Evolutionary conservation across 2,888 invertebrate genomes (phyloP).

Genomic region (Tiliacea citrago): DNA sequence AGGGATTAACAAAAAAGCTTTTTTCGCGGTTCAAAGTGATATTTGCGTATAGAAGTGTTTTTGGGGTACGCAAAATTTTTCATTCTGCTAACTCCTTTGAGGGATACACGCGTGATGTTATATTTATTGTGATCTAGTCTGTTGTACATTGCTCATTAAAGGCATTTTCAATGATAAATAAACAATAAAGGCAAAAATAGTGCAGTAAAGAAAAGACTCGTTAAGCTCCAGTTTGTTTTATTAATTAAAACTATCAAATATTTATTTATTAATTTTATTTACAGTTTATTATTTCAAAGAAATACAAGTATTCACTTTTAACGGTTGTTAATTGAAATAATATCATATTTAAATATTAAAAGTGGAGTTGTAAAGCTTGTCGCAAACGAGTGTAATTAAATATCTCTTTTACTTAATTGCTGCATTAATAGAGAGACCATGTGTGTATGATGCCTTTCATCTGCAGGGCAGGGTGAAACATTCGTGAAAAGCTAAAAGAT

Average conservation of each 20-base stretch:
- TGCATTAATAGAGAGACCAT: conserved; percentile 44
- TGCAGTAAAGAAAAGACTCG: background rate
- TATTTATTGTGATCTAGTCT: background rate
- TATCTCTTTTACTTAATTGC: conserved; percentile 54
- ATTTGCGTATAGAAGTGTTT: conserved; percentile 2
- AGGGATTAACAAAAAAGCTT: conserved; percentile 10
- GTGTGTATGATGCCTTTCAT: conserved; percentile 53
- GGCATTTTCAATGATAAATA: background rate
- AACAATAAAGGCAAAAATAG: background rate
- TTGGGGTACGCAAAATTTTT: background rate
- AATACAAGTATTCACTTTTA: background rate
- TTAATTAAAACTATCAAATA: conserved; percentile 2
- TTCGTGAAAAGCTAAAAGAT: conserved; percentile 18
- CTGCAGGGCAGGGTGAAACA: conserved; percentile 20
- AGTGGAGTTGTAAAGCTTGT: conserved; percentile 23
- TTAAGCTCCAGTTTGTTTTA: background rate
- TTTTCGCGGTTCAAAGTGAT: background rate
- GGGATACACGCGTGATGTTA: too few species aligned
- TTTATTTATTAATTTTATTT: background rate
- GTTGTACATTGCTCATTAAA: background rate
- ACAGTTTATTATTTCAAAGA: conserved; percentile 14
- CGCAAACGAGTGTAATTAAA: conserved; percentile 50
- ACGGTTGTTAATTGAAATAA: conserved; percentile 18
- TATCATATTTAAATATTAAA: conserved; percentile 31
- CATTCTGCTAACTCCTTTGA: background rate